Percentiles rank a stretch among this genome's conserved stretches.
These are phyloP conservation scores for Crotalus tigris DNA, from an alignment of 2,113 vertebrate genomes.

Conservation along the genomic window DNA sequence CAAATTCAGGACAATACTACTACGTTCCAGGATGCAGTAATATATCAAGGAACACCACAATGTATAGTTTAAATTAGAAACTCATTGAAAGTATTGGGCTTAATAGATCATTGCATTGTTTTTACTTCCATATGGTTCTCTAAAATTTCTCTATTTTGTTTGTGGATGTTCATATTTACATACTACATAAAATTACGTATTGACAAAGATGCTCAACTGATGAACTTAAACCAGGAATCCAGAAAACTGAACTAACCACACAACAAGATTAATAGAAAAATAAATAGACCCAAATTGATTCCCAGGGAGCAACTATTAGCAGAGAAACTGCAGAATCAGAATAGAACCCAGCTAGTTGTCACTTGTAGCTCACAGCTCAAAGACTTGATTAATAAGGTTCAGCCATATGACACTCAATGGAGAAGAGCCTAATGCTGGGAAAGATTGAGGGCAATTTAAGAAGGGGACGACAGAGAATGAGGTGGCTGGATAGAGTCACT, in stretches of 20 bases:
- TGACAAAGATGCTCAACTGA: not conserved
- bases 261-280: not conserved
- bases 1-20: not conserved
- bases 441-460: too few species aligned
- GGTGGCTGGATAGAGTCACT: too few species aligned
- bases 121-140: not conserved
- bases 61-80: not conserved
- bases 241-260: not conserved
- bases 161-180: not conserved
- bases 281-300: not conserved
- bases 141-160: not conserved
- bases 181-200: too few species aligned
- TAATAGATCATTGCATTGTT: not conserved
- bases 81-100: not conserved
- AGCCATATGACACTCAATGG: not conserved
- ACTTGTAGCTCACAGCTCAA: not conserved
- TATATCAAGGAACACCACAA: not conserved
- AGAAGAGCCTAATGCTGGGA: too few species aligned
- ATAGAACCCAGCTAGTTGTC: not conserved
- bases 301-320: not conserved
- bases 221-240: not conserved
- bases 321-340: not conserved
- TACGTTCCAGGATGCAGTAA: not conserved
- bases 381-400: not conserved
- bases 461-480: too few species aligned